Evolutionary conservation across 2,113 vertebrate genomes (phyloP), one percentile per base, ranked within the genome.

Genomic region (Colinus virginianus): DNA sequence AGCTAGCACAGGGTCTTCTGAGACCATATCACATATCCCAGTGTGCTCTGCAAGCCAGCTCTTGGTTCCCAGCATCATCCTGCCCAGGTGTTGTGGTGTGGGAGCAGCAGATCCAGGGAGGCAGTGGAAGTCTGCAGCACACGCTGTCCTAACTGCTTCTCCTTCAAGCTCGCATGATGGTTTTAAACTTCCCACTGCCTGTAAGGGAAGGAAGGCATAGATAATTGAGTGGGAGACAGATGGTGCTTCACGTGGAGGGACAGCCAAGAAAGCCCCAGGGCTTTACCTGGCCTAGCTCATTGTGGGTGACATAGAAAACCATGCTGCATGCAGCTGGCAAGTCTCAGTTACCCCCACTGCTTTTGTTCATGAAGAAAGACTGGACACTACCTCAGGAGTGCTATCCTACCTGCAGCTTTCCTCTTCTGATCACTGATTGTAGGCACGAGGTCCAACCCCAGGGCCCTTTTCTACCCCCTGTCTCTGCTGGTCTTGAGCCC

Each of bases 241-340:
- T 23, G 55, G 34, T 23, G 36, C 40, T 59, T 59, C 14, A 7
- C 21, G 2, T 8, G 59, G 38, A 2, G 48, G 56, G 59, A 43
- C 45, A 88, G 22, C 32, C 4, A 16, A n/a, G 68, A 87, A 75
- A 79, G 42, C 17, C 48, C 34, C 14, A 59, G 34, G 15, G 42
- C 55, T 26, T 59, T 67, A 56, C 22, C 15, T 16, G 42, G 14
- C 26, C 40, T 53, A 53, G 71, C 13, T 59, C 53, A 23, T 42
- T 12, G 2, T 40, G 53, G 23, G 15, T 48, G 49, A 20, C 36
- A 79, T 36, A 58, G 13, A 22, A 2, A 6, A 1, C 19, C 5
- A 2, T 0, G 0, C 32, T 46, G 25, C 13, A 51, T 36, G 49
- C 46, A 25, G 1, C 30, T 46, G 48, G 5, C 4, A 7, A 55